Conservation (phyloP, 2,888 invertebrate genomes). For the Maniola hyperantus region DNA sequence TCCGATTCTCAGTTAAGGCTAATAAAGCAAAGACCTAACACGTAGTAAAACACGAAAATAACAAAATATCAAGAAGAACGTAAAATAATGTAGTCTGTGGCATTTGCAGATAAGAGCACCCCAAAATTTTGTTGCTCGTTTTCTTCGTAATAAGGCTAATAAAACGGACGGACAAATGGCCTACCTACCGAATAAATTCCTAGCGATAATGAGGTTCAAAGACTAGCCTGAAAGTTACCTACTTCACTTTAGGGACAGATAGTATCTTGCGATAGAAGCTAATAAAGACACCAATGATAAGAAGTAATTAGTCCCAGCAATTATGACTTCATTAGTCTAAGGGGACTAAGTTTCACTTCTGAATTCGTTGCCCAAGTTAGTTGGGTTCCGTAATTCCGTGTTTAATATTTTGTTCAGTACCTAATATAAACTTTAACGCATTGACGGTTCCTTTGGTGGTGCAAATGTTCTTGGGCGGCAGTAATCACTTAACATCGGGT, state of each 20-base stretch:
- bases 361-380: too few species aligned
- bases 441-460: too few species aligned
- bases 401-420: too few species aligned
- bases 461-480: too few species aligned
- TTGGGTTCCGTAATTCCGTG: too few species aligned
- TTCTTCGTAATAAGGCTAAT: conserved; percentile 24
- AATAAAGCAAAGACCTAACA: neutral
- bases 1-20: neutral
- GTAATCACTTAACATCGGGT: too few species aligned
- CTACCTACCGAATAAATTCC: conserved; percentile 20
- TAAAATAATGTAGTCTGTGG: conserved; percentile 25
- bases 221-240: conserved; percentile 9
- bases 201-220: conserved; percentile 24
- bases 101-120: conserved; percentile 26
- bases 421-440: too few species aligned
- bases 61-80: conserved; percentile 11
- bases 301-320: conserved; percentile 1
- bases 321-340: neutral
- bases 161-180: conserved; percentile 22
- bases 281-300: conserved; percentile 6
- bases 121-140: conserved; percentile 24
- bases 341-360: neutral
- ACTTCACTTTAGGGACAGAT: conserved; percentile 15
- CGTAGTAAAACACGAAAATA: neutral
- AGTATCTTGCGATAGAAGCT: neutral